These are phyloP conservation scores for Nibea albiflora DNA, from an alignment of 2,113 vertebrate species.

Conservation along the genomic window DNA sequence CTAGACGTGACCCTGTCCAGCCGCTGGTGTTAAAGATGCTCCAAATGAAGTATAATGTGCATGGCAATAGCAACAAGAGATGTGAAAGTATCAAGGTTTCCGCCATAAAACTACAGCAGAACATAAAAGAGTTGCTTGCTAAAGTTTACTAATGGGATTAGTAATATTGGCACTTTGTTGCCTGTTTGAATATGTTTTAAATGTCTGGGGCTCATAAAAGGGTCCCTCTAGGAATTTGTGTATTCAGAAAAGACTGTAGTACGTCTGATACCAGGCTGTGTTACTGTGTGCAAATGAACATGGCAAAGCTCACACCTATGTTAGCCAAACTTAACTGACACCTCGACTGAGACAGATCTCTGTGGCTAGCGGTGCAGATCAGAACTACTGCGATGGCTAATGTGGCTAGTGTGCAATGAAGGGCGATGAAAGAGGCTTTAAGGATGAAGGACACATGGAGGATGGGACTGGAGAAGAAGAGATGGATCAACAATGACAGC, in stretches of 20 bases:
- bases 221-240: background rate
- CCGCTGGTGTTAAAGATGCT: background rate
- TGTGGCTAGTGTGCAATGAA: conserved; percentile 57
- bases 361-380: conserved; percentile 34
- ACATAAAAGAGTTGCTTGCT: background rate
- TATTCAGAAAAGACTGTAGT: background rate
- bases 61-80: background rate
- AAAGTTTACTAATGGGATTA: background rate
- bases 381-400: conserved; percentile 67
- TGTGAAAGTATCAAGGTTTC: background rate
- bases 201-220: background rate
- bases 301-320: background rate
- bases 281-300: background rate
- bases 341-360: conserved; percentile 2
- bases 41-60: background rate
- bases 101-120: background rate
- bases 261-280: background rate
- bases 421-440: conserved; percentile 22
- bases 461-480: conserved; percentile 62
- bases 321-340: conserved; percentile 29
- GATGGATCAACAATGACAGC: conserved; percentile 76
- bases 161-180: background rate
- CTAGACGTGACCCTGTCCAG: background rate
- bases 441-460: conserved; percentile 39
- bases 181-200: background rate